phyloP scores from a whole-genome alignment of 2,888 invertebrate genomes.

The Spialia ferax region DNA sequence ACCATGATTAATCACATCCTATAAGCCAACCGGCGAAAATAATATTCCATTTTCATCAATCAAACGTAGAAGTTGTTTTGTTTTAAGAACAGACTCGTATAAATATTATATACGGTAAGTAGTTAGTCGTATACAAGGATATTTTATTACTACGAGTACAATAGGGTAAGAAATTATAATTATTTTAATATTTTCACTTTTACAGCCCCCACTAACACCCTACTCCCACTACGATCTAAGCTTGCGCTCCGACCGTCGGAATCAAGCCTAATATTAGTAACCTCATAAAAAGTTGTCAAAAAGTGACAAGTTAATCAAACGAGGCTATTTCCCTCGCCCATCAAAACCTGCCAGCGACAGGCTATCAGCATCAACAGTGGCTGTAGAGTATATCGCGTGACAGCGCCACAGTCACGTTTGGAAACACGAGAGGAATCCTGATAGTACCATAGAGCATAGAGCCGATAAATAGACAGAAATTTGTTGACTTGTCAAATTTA shows the following conservation, averaged over 20 bases:
- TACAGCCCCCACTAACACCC: no score
- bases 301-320: no score
- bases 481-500: neutral
- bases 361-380: neutral
- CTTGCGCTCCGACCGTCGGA: no score
- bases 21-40: neutral
- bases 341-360: conserved; percentile 2
- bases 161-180: no score
- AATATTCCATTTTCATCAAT: neutral
- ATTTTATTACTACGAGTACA: no score
- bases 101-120: neutral
- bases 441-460: neutral
- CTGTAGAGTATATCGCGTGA: conserved; percentile 9
- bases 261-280: neutral
- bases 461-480: neutral
- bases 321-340: neutral
- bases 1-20: neutral
- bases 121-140: neutral
- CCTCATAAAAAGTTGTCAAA: no score
- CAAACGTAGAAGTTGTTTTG: neutral
- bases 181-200: no score
- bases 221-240: no score
- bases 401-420: conserved; percentile 11
- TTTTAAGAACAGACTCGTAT: neutral
- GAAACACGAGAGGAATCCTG: conserved; percentile 3